phyloP scores from a whole-genome alignment of 2,797 vertebrate species.

The Falco concolor region DNA sequence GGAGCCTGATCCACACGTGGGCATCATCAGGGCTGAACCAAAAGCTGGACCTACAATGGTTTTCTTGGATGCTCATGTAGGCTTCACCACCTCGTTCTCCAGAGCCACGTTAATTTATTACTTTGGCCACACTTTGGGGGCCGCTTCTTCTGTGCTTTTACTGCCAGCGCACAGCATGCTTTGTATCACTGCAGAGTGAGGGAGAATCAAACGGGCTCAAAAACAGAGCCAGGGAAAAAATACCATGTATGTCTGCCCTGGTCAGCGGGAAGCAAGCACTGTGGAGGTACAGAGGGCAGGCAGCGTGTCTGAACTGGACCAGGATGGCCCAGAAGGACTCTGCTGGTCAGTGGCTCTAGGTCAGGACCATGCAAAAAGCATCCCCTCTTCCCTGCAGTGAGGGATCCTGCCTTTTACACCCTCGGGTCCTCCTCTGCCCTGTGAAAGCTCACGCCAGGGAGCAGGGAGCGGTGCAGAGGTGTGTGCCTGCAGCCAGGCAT shows the following conservation, averaged over 20 bases:
- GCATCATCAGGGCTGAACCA: neutral
- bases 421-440: neutral
- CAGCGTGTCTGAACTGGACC: neutral
- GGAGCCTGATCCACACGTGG: neutral
- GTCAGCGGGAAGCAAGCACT: neutral
- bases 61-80: neutral
- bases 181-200: neutral
- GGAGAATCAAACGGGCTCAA: neutral
- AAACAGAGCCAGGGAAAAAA: neutral
- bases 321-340: neutral
- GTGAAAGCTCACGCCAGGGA: neutral
- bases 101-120: neutral
- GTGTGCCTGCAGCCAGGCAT: neutral
- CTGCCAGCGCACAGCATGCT: neutral
- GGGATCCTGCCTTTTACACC: neutral
- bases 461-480: neutral
- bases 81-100: neutral
- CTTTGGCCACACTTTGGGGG: neutral
- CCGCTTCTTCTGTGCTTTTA: neutral
- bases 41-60: neutral
- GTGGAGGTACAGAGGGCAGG: neutral
- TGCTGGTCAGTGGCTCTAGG: neutral
- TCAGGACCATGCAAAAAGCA: neutral
- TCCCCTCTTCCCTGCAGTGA: neutral
- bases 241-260: accelerated